Evolutionary conservation across 1,140 invertebrate species (phyloP).

Genomic region (Macrobrachium nipponense): DNA sequence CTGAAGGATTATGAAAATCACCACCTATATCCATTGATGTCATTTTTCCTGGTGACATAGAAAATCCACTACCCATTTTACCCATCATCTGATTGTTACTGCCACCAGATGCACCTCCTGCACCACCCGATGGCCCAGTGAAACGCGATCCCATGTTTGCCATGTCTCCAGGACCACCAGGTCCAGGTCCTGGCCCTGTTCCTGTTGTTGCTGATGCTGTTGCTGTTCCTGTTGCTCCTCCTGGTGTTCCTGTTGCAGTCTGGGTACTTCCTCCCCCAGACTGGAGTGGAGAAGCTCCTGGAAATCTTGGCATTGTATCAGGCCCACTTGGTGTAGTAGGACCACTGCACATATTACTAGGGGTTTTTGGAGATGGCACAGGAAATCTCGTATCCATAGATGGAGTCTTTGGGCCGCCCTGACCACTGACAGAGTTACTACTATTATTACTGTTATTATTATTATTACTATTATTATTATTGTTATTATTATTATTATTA

Average conservation of each 20-base stretch:
- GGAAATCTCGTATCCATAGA: constrained; percentile 71
- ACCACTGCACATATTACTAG: constrained; percentile 74
- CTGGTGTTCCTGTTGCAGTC: constrained; percentile 14
- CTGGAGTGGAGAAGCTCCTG: constrained; percentile 60
- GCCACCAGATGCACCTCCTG: constrained; percentile 7
- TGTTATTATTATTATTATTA: constrained; percentile 24
- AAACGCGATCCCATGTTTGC: constrained; percentile 61
- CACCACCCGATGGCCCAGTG: constrained; percentile 36
- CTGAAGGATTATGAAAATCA: constrained; percentile 64
- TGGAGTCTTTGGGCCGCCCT: constrained; percentile 59
- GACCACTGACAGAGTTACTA: constrained; percentile 41
- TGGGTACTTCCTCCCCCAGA: constrained; percentile 21
- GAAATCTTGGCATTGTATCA: constrained; percentile 80
- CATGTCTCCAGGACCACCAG: constrained; percentile 59
- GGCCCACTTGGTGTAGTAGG: constrained; percentile 66
- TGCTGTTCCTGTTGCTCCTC: constrained; percentile 26
- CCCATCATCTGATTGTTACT: constrained; percentile 46
- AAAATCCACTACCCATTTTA: constrained; percentile 61
- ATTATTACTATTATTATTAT: constrained; percentile 27
- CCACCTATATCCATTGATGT: constrained; percentile 61
- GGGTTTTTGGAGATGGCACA: constrained; percentile 88
- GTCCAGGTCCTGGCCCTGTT: not conserved
- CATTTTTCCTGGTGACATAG: constrained; percentile 61
- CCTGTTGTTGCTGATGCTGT: not conserved
- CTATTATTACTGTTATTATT: constrained; percentile 35